A percentile compares a stretch with the other conserved stretches of the same genome.
These are phyloP conservation scores for Pteropus alecto DNA, from an alignment of 2,113 vertebrate species.

Conservation along the genomic window DNA sequence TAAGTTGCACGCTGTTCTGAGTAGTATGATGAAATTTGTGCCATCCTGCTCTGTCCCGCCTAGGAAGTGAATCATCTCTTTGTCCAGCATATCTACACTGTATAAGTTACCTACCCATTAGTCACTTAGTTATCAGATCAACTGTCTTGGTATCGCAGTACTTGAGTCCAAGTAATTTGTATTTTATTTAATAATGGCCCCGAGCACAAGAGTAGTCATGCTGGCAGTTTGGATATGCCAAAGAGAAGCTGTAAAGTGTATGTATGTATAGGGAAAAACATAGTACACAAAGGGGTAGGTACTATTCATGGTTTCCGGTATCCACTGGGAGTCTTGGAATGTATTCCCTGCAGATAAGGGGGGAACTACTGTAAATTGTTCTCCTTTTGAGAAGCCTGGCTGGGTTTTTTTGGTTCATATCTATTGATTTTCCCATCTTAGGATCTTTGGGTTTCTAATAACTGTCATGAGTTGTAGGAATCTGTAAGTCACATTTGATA, in stretches of 20 bases:
- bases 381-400: neutral
- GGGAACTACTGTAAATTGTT: neutral
- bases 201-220: neutral
- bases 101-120: neutral
- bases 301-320: neutral
- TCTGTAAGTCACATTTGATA: neutral
- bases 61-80: neutral
- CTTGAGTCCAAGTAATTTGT: neutral
- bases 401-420: neutral
- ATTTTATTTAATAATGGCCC: neutral
- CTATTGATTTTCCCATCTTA: neutral
- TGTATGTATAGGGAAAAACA: neutral
- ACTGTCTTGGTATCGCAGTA: neutral
- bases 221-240: neutral
- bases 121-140: neutral
- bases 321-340: neutral
- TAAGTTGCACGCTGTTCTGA: neutral
- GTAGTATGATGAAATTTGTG: neutral
- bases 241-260: neutral
- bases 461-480: neutral
- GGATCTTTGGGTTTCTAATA: neutral
- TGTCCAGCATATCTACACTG: neutral
- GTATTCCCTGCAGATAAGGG: neutral
- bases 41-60: neutral
- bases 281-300: neutral